These are phyloP conservation scores for Bettongia penicillata DNA, from an alignment of 2,113 vertebrate species.

Conservation along the genomic window DNA sequence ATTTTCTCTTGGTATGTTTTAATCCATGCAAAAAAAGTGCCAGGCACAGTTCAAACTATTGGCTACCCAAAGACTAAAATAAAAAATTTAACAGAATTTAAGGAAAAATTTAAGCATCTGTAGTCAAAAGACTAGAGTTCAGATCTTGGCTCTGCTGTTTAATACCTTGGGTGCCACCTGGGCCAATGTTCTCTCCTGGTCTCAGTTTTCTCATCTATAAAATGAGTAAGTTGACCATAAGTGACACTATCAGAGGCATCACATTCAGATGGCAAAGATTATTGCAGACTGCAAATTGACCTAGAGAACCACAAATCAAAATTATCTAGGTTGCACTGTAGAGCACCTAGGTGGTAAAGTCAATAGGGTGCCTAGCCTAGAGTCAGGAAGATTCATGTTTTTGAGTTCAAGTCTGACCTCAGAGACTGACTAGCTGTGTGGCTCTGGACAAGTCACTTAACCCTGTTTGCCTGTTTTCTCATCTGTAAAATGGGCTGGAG, in stretches of 20 bases:
- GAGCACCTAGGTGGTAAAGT: background rate
- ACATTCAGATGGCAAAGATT: background rate
- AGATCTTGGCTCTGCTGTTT: background rate
- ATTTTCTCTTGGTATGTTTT: conserved; percentile 93
- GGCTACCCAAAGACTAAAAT: background rate
- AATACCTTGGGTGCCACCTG: background rate
- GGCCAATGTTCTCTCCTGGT: background rate
- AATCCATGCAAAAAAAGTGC: background rate
- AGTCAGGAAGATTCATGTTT: background rate
- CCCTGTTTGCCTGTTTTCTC: background rate
- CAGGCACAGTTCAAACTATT: background rate
- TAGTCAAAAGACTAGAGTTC: background rate
- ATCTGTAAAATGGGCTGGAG: background rate
- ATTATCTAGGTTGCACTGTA: background rate
- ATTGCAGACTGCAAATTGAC: background rate
- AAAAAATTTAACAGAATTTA: background rate
- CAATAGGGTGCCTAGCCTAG: background rate
- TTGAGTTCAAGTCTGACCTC: background rate
- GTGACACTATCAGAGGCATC: background rate
- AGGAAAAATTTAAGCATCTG: background rate
- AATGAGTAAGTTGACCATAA: background rate
- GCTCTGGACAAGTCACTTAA: background rate
- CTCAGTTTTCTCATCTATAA: background rate
- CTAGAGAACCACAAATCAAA: background rate
- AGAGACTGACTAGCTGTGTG: background rate